Percentiles rank a stretch among this genome's conserved stretches.
Conservation (phyloP, 1,140 invertebrate species). For the Macrobrachium nipponense region DNA sequence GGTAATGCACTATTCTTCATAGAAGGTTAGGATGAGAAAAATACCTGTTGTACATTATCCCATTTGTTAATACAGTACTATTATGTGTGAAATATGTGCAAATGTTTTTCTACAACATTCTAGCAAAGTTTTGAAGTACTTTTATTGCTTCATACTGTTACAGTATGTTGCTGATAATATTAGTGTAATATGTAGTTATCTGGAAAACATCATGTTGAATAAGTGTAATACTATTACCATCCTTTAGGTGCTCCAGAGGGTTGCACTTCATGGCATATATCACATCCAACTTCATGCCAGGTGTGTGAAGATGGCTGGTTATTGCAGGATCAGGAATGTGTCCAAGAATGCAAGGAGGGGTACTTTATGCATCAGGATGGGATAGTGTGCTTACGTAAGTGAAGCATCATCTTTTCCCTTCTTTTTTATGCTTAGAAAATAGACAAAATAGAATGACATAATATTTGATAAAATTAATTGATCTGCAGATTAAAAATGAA, state of each 20-base stretch:
- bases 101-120: no score
- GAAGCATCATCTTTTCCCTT: neutral
- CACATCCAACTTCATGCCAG: slow-evolving; percentile 31
- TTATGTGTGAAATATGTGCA: no score
- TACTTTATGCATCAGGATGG: slow-evolving; percentile 16
- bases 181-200: no score
- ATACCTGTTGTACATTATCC: neutral
- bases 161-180: neutral
- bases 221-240: no score
- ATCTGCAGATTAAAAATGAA: no score
- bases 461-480: neutral
- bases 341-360: slow-evolving; percentile 20
- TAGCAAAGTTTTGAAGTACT: no score
- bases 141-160: no score
- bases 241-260: slow-evolving; percentile 26
- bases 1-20: neutral
- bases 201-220: no score
- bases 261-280: slow-evolving; percentile 40
- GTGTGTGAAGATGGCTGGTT: slow-evolving; percentile 36
- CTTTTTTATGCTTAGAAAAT: neutral
- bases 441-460: neutral
- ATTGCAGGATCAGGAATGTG: slow-evolving; percentile 19
- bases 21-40: neutral
- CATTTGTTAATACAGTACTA: no score
- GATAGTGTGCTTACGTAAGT: slow-evolving; percentile 29